A percentile compares a stretch with the other conserved stretches of the same genome.
Evolutionary conservation across 2,888 invertebrate genomes (phyloP).

Genomic region (Drosophila austrosaltans): DNA sequence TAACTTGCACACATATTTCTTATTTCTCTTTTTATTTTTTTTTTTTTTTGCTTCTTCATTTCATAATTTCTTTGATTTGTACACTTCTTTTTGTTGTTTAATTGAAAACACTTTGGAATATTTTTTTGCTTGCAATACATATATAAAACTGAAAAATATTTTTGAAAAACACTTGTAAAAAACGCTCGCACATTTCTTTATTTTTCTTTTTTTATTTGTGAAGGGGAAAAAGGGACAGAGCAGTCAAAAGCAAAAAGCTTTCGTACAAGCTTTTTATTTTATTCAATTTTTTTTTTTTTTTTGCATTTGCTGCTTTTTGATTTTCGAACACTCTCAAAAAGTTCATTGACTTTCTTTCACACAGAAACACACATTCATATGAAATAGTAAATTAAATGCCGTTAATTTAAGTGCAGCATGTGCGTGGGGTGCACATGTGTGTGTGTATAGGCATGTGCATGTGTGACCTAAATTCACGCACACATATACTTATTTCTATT

Average conservation of each 20-base stretch:
- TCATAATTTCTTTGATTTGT: slow-evolving; percentile 39
- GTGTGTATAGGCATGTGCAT: background rate
- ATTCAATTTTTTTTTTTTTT: slow-evolving; percentile 22
- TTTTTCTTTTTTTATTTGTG: slow-evolving; percentile 22
- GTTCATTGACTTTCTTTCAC: slow-evolving; percentile 63
- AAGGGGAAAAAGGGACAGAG: slow-evolving; percentile 2
- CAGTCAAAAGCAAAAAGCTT: slow-evolving; percentile 19
- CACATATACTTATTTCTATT: slow-evolving; percentile 16
- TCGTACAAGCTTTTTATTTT: slow-evolving; percentile 18
- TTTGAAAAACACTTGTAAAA: slow-evolving; percentile 77
- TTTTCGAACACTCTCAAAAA: slow-evolving; percentile 75
- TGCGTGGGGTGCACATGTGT: slow-evolving; percentile 1
- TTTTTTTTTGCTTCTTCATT: slow-evolving; percentile 48
- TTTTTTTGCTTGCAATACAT: slow-evolving; percentile 65
- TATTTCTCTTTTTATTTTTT: too few species aligned
- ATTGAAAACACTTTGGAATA: slow-evolving; percentile 53
- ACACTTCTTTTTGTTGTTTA: slow-evolving; percentile 38
- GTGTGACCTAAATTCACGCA: slow-evolving; percentile 29
- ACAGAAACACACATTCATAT: slow-evolving; percentile 25
- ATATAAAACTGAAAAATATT: slow-evolving; percentile 59
- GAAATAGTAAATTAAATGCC: slow-evolving; percentile 44
- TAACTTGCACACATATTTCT: slow-evolving; percentile 7
- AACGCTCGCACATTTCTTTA: slow-evolving; percentile 63
- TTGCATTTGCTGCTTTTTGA: slow-evolving; percentile 32
- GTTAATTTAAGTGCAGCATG: slow-evolving; percentile 33